Conservation (phyloP, 2,888 invertebrate genomes). For the Archips xylosteana region DNA sequence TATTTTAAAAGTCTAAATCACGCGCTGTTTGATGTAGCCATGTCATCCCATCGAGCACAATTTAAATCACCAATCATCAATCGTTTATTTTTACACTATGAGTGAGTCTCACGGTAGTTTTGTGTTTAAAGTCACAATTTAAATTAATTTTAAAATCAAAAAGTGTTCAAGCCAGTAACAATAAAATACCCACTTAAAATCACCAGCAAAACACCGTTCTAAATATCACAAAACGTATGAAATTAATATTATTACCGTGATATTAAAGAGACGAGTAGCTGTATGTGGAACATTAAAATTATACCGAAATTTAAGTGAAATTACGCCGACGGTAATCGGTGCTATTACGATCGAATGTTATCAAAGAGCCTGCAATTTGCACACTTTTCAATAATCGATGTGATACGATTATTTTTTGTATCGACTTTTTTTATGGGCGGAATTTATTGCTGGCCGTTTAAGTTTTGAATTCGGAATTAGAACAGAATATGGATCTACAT, state of each 20-base stretch:
- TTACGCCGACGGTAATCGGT: conserved; percentile 57
- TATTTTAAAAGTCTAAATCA: not conserved
- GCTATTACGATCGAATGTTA: conserved; percentile 59
- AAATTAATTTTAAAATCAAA: not conserved
- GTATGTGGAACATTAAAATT: conserved; percentile 65
- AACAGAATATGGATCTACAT: not conserved
- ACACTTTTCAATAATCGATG: conserved; percentile 72
- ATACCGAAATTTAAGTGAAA: conserved; percentile 65
- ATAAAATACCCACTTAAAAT: conserved; percentile 6
- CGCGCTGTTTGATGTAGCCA: not conserved
- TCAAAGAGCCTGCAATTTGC: conserved; percentile 69
- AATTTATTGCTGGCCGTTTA: conserved; percentile 49
- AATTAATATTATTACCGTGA: conserved; percentile 40
- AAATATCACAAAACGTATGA: conserved; percentile 14
- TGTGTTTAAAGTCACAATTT: no score
- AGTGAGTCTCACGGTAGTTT: no score
- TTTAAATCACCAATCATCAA: no score
- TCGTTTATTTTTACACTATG: no score
- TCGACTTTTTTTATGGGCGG: conserved; percentile 41
- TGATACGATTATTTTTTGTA: conserved; percentile 49
- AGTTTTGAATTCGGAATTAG: conserved; percentile 25
- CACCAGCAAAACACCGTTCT: conserved; percentile 2
- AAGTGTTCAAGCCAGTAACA: not conserved
- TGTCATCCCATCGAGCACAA: no score
- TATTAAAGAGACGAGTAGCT: conserved; percentile 41